Conservation (phyloP, 2,797 vertebrate species). For the Anomalospiza imberbis region DNA sequence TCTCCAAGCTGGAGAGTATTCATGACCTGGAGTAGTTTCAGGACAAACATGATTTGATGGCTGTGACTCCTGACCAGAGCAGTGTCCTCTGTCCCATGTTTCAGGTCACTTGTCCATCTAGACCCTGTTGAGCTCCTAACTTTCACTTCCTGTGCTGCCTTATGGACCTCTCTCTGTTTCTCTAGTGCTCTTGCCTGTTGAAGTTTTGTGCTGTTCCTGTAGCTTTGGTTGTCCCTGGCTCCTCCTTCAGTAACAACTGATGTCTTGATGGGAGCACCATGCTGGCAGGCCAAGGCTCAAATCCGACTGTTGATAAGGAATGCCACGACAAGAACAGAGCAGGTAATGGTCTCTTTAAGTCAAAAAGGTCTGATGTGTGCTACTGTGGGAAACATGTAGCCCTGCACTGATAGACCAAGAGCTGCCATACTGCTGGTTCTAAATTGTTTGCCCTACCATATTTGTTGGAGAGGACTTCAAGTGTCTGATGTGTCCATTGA, state of each 20-base stretch:
- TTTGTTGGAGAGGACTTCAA: not conserved
- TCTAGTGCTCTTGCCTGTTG: rapidly evolving
- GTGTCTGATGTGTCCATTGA: not conserved
- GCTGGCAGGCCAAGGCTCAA: not conserved
- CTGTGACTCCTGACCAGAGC: not conserved
- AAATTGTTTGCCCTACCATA: not conserved
- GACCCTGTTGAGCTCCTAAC: not conserved
- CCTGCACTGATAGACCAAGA: not conserved
- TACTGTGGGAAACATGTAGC: not conserved
- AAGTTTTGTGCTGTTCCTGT: not conserved
- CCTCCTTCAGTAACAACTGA: not conserved
- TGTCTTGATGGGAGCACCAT: not conserved
- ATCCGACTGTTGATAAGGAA: not conserved
- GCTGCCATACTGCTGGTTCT: not conserved
- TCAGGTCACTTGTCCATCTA: not conserved
- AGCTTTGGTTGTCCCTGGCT: not conserved
- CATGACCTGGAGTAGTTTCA: not conserved
- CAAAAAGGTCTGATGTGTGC: not conserved
- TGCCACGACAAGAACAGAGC: not conserved
- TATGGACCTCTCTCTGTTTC: not conserved
- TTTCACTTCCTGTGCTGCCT: not conserved
- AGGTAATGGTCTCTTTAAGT: not conserved
- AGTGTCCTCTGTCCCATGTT: not conserved
- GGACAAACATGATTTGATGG: not conserved
- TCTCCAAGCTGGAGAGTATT: not conserved